Evolutionary conservation across 2,888 invertebrate genomes (phyloP), one percentile per base, ranked within the genome.

Genomic region (Diaphora mendica): DNA sequence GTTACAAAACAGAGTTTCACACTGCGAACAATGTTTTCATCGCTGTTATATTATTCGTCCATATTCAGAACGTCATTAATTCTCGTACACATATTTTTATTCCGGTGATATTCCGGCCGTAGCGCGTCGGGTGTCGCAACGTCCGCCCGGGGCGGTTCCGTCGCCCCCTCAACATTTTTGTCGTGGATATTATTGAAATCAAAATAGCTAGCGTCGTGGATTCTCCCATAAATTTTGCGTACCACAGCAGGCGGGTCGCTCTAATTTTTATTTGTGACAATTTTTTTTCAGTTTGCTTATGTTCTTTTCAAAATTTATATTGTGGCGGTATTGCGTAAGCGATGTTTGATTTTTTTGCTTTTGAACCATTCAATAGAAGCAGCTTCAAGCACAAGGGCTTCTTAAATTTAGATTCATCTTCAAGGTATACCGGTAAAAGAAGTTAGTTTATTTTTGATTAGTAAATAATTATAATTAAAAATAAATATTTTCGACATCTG

Each of bases 171-270:
- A 78, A 78, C 83, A 86, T 83, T 85, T 86, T 83, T 85, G 85
- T 81, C 85, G 82, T 79, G 74, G 74, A 80, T 85, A 85, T 86
- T 85, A 85, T 86, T 85, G 85, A 85, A 85, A 86, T 85, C 85
- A 83, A 85, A 86, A 86, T 83, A 83, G 78, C 85, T 80, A 73
- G 72, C 74, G 80, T 76, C 75, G 76, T 73, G 73, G 71, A 77
- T 75, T 75, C 75, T 74, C 74, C 77, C 80, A 84, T 85, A 86
- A 84, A 85, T 85, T 86, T 80, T 74, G 71, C 80, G 85, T 78
- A 70, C 79, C 78, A 67, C 80, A 79, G 83, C 82, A 79, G 82
- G 79, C 77, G 79, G 74, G 64, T 78, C 75, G 79, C 74, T 68
- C 74, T 73, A 77, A 71, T 82, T 79, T 62, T 84, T 77, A 75